phyloP scores from a whole-genome alignment of 1,140 invertebrate species.

The Aleiodes sp. region DNA sequence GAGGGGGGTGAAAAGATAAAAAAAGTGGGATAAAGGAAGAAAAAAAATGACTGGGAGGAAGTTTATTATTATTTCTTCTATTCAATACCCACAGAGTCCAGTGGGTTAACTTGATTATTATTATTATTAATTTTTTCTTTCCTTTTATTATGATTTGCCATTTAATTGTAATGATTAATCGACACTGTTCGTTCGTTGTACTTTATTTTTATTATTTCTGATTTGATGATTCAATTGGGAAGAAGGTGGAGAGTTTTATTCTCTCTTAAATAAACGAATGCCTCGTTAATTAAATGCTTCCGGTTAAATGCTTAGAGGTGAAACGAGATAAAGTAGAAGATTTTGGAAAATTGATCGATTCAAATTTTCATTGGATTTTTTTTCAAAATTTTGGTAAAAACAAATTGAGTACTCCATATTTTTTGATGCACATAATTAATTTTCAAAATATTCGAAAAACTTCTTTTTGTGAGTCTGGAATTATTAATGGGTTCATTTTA shows the following conservation, averaged over 20 bases:
- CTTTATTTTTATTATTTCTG: slow-evolving; percentile 36
- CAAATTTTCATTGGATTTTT: too few species aligned
- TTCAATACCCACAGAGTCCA: not conserved
- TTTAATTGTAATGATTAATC: slow-evolving; percentile 5
- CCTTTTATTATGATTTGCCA: slow-evolving; percentile 14
- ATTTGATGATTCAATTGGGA: not conserved
- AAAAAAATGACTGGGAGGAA: not conserved
- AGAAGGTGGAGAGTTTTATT: not conserved
- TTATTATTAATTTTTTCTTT: slow-evolving; percentile 1
- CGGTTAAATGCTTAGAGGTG: not conserved
- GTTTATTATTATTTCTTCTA: not conserved
- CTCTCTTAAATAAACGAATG: not conserved
- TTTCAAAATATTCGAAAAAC: too few species aligned
- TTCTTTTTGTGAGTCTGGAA: too few species aligned
- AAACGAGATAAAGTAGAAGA: too few species aligned
- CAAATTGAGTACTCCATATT: too few species aligned
- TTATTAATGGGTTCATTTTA: too few species aligned
- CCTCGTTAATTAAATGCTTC: not conserved
- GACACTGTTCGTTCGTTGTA: slow-evolving; percentile 21
- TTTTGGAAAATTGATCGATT: too few species aligned
- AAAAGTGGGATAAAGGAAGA: not conserved
- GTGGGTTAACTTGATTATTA: not conserved
- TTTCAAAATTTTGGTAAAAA: too few species aligned
- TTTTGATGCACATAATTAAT: too few species aligned
- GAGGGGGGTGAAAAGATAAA: not conserved